Evolutionary conservation across 2,797 vertebrate genomes (phyloP), one percentile per base, ranked within the genome.

Genomic region (Hippopotamyrus pictus): DNA sequence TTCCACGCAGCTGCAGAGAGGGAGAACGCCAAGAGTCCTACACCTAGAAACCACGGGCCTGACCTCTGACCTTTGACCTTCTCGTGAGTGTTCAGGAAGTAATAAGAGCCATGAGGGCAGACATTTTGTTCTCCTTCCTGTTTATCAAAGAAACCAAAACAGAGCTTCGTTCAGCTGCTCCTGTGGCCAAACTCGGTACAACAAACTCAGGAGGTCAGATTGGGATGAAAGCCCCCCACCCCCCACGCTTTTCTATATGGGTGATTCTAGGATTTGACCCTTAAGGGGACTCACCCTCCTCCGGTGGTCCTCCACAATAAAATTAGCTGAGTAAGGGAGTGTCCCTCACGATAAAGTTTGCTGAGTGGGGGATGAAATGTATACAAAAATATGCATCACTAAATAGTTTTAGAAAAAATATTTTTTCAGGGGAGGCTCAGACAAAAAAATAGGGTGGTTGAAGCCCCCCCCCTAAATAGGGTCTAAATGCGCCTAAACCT

Each of bases 81-180:
- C 51, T 29, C 11, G 6, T 2, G 29, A 37, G 54, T 53, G 46
- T 89, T 86, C 84, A 57, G 88, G 88, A 83, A 59, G 50, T 69
- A 50, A 57, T 19, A 79, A 88, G 14, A 51, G 25, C 33, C 62
- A 1, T 88, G 17, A 25, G 33, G 69, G 88, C 51, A 53, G 19
- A 54, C 17, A 85, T 85, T 85, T 46, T 57, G 83, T 85, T 89
- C 25, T 88, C 53, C 73, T 37, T 89, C 37, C n/a, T 62, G 82
- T 85, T 85, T 86, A 69, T 41, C 88, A 86, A 89, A 89, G 19
- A 62, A 37, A 19, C 54, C 12, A 14, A 53, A 41, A 51, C 65
- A 33, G 46, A 76, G 9, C 50, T n/a, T 25, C 5, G 11, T 76
- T 76, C 46, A 88, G 41, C 87, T 50, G 22, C 22, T 69, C 62